phyloP scores from a whole-genome alignment of 2,888 invertebrate species.

The Dryobotodes eremita region DNA sequence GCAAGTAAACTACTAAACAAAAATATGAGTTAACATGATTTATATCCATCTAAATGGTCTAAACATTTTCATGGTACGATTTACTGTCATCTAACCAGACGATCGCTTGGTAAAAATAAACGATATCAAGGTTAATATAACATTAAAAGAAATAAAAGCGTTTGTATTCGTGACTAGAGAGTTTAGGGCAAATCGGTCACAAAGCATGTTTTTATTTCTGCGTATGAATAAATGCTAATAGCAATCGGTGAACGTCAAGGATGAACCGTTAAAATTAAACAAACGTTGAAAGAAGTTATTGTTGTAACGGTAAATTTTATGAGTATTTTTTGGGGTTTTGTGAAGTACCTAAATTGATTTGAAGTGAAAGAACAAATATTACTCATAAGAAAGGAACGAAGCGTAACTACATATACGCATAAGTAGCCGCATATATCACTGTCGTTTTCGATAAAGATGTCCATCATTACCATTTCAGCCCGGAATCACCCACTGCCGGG shows the following conservation, averaged over 20 bases:
- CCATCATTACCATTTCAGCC: not conserved
- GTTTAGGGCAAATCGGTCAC: constrained; percentile 78
- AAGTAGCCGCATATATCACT: not conserved
- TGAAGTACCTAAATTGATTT: constrained; percentile 56
- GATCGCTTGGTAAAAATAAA: constrained; percentile 64
- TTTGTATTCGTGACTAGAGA: constrained; percentile 80
- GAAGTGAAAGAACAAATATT: constrained; percentile 48
- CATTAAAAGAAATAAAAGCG: constrained; percentile 75
- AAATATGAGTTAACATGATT: constrained; percentile 56
- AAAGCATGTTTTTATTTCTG: constrained; percentile 74
- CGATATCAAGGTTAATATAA: constrained; percentile 76
- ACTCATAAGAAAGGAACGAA: constrained; percentile 32
- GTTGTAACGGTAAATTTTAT: constrained; percentile 70
- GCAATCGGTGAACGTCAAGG: constrained; percentile 78
- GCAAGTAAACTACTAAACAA: constrained; percentile 35
- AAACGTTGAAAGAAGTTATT: constrained; percentile 59
- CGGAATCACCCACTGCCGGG: not conserved
- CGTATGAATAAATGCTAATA: constrained; percentile 80
- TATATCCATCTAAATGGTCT: constrained; percentile 56
- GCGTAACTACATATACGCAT: not conserved
- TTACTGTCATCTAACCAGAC: constrained; percentile 59
- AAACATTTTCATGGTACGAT: constrained; percentile 60
- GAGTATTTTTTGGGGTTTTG: constrained; percentile 65
- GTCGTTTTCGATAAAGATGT: not conserved
- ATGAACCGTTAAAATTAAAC: constrained; percentile 74